Conservation (phyloP, 2,888 invertebrate species). For the Nomada goodeniana region DNA sequence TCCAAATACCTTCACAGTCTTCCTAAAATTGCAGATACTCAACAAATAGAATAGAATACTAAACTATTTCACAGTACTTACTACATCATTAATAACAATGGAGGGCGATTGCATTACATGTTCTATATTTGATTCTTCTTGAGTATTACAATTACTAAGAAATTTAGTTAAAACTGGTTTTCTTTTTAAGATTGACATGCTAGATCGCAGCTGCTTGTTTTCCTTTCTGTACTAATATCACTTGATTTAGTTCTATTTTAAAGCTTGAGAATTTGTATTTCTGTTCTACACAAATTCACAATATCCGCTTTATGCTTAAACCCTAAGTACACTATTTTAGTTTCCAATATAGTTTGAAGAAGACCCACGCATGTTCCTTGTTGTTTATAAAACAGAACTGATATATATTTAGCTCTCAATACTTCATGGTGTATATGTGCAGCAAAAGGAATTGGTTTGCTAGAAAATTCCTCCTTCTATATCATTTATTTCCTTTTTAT, state of each 20-base stretch:
- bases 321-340: slow-evolving; percentile 65
- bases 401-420: slow-evolving; percentile 79
- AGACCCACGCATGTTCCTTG: slow-evolving; percentile 71
- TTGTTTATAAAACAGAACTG: slow-evolving; percentile 79
- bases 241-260: background rate
- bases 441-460: slow-evolving; percentile 7
- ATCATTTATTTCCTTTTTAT: background rate
- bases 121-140: slow-evolving; percentile 28
- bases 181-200: slow-evolving; percentile 61
- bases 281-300: background rate
- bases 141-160: slow-evolving; percentile 27
- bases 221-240: background rate
- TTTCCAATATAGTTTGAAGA: slow-evolving; percentile 63
- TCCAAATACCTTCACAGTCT: slow-evolving; percentile 73
- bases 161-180: slow-evolving; percentile 51
- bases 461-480: background rate
- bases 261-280: slow-evolving; percentile 13
- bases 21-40: slow-evolving; percentile 48
- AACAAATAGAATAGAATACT: background rate
- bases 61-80: slow-evolving; percentile 27
- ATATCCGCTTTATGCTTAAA: slow-evolving; percentile 30
- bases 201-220: background rate
- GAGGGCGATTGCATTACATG: slow-evolving; percentile 33
- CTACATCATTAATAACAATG: slow-evolving; percentile 43
- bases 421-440: slow-evolving; percentile 28